Evolutionary conservation across 2,888 invertebrate species (phyloP).

Genomic region (Coelopa pilipes): DNA sequence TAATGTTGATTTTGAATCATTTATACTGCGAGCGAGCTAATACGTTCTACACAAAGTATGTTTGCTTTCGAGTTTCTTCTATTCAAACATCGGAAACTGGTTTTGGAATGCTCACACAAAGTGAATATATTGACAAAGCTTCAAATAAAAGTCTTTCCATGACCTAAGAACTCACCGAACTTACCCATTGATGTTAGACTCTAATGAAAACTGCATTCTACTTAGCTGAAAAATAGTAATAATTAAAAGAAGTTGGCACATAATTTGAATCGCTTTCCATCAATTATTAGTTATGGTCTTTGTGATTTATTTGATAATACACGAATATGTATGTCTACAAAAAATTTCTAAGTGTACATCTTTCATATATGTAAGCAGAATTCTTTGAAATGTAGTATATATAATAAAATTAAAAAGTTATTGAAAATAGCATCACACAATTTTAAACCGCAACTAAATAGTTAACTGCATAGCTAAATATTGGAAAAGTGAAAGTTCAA

Average conservation of each 20-base stretch:
- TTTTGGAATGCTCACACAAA: conserved; percentile 3
- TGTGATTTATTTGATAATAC: too few relatives aligned
- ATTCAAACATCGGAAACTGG: conserved; percentile 25
- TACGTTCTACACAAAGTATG: not conserved
- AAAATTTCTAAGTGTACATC: not conserved
- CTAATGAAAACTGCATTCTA: not conserved
- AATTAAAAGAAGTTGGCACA: too few relatives aligned
- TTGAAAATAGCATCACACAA: not conserved
- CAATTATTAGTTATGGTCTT: too few relatives aligned
- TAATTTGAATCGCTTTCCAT: too few relatives aligned
- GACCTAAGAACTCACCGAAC: not conserved
- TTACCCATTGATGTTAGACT: not conserved
- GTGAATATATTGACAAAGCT: too few relatives aligned
- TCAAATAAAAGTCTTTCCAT: not conserved
- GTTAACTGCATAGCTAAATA: not conserved
- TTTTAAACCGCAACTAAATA: not conserved
- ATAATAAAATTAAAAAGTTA: too few relatives aligned
- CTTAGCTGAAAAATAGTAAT: too few relatives aligned
- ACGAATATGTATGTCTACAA: too few relatives aligned
- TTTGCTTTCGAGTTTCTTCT: conserved; percentile 24
- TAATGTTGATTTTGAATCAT: conserved; percentile 14
- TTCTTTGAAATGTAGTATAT: not conserved
- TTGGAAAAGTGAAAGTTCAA: conserved; percentile 58
- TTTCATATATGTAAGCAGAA: not conserved
- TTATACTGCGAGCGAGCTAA: too few relatives aligned